Percentiles rank a stretch among this genome's conserved stretches.
Conservation (phyloP, 2,888 invertebrate genomes). For the Parthenolecanium corni region DNA sequence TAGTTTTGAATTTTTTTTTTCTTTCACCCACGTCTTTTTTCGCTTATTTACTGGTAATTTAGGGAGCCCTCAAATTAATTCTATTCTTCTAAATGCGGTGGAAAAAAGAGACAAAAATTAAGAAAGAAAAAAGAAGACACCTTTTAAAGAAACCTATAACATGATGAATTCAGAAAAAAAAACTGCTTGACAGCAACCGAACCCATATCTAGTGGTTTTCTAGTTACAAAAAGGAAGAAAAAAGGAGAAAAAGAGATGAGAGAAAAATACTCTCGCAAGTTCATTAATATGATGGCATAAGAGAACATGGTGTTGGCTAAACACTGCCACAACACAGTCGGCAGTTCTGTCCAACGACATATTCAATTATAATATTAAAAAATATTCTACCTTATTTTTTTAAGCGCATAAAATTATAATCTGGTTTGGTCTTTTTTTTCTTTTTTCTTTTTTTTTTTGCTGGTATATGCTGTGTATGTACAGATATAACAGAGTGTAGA, state of each 20-base stretch:
- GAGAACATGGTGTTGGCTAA: background rate
- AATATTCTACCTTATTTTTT: conserved; percentile 23
- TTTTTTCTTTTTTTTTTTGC: background rate
- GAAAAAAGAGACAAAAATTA: too few relatives aligned
- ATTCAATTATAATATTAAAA: conserved; percentile 28
- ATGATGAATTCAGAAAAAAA: too few relatives aligned
- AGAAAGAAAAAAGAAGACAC: too few relatives aligned
- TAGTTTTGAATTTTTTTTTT: too few relatives aligned
- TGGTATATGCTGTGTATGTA: background rate
- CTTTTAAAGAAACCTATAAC: too few relatives aligned
- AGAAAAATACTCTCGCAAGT: background rate
- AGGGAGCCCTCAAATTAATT: too few relatives aligned
- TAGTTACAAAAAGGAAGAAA: background rate
- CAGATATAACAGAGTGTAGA: background rate
- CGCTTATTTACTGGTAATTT: too few relatives aligned
- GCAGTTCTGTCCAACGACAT: conserved; percentile 12
- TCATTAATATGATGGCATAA: conserved; percentile 11
- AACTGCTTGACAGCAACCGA: conserved; percentile 13
- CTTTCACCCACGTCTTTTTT: too few relatives aligned
- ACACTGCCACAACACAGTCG: background rate
- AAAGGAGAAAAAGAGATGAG: too few relatives aligned
- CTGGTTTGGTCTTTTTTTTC: conserved; percentile 8
- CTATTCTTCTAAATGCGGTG: too few relatives aligned
- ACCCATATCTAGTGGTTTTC: conserved; percentile 12
- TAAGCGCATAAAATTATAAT: conserved; percentile 25